These are phyloP conservation scores for Halictus rubicundus DNA, from an alignment of 1,140 invertebrate species.

Conservation along the genomic window DNA sequence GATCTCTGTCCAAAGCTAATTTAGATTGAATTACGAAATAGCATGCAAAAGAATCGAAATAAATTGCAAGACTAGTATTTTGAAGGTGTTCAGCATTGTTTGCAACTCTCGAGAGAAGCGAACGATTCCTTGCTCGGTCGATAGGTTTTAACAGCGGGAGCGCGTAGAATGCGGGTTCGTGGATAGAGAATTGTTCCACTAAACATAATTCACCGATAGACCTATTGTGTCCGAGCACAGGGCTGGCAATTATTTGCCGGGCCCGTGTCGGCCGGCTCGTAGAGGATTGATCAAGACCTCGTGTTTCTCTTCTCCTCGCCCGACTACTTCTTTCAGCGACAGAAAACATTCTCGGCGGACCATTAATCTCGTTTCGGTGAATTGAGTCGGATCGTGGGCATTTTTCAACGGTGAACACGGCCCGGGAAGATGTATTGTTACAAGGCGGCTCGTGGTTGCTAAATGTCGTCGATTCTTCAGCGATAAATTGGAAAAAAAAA, in stretches of 20 bases:
- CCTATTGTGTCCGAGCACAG: slow-evolving; percentile 5
- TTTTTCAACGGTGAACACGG: slow-evolving; percentile 37
- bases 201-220: slow-evolving; percentile 10
- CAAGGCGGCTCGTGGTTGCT: slow-evolving; percentile 12
- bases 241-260: slow-evolving; percentile 19
- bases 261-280: not conserved
- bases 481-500: slow-evolving; percentile 29
- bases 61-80: too few relatives aligned
- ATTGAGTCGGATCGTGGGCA: slow-evolving; percentile 20
- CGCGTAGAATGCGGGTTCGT: too few relatives aligned
- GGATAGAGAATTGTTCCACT: not conserved
- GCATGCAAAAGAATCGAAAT: too few relatives aligned
- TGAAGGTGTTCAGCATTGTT: too few relatives aligned
- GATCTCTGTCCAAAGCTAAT: too few relatives aligned
- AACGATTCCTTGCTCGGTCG: too few relatives aligned
- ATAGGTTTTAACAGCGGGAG: too few relatives aligned
- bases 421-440: slow-evolving; percentile 26
- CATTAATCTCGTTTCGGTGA: slow-evolving; percentile 43
- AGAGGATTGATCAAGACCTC: slow-evolving; percentile 30
- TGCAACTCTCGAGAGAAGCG: too few relatives aligned
- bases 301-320: not conserved
- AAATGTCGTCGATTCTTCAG: slow-evolving; percentile 9
- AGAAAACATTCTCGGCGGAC: slow-evolving; percentile 19
- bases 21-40: too few relatives aligned
- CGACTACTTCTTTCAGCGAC: slow-evolving; percentile 8